Conservation (phyloP, 35 echinoderm and acorn worm species). For the Hemicentrotus pulcherrimus region DNA sequence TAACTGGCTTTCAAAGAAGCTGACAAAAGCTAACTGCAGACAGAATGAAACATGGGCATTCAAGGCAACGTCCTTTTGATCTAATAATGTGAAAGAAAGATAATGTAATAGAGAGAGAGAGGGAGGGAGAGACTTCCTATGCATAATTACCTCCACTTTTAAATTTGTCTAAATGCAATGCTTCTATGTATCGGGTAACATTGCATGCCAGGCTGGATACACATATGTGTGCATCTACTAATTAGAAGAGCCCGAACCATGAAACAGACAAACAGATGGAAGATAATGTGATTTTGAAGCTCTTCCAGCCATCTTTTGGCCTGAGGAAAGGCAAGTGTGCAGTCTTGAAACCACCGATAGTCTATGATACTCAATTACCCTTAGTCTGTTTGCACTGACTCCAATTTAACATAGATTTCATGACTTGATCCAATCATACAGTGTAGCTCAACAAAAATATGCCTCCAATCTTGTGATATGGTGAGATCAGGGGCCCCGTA, state of each 20-base stretch:
- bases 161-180: not conserved
- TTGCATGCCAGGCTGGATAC: not conserved
- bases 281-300: not conserved
- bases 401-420: too few relatives aligned
- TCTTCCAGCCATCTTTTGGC: not conserved
- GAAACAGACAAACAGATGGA: constrained; percentile 9
- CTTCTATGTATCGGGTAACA: not conserved
- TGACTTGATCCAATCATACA: too few relatives aligned
- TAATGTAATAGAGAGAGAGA: not conserved
- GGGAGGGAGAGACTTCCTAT: not conserved
- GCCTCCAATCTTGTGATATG: too few relatives aligned
- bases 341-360: not conserved
- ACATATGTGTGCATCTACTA: not conserved
- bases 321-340: not conserved
- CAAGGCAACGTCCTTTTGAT: not conserved
- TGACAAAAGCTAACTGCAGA: not conserved
- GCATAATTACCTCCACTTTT: not conserved
- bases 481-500: too few relatives aligned
- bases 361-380: not conserved
- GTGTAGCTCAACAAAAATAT: too few relatives aligned
- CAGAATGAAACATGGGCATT: not conserved
- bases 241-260: not conserved
- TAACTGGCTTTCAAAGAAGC: not conserved
- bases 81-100: not conserved
- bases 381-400: too few relatives aligned